A percentile compares a stretch with the other conserved stretches of the same genome.
Evolutionary conservation across 1,140 invertebrate species (phyloP).

Genomic region (Chironomus striatipennis): DNA sequence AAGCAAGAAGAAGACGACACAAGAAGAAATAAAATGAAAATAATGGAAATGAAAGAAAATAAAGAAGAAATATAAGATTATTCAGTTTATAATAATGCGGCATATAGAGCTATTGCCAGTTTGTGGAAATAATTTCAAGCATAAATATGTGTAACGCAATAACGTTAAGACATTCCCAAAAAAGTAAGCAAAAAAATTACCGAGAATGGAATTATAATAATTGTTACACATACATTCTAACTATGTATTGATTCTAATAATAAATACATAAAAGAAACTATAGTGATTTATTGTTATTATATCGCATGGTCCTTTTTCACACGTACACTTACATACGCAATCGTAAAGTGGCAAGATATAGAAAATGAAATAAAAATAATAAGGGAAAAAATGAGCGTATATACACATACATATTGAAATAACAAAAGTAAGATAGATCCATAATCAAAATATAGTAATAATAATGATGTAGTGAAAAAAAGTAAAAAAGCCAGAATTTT

Average conservation of each 20-base stretch:
- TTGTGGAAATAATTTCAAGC: no score
- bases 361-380: not conserved
- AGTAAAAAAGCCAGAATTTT: not conserved
- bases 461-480: no score
- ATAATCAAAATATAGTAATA: no score
- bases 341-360: not conserved
- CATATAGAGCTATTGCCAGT: no score
- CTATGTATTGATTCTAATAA: conserved; percentile 2
- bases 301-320: not conserved
- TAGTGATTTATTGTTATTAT: conserved; percentile 9
- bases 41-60: not conserved
- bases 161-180: no score
- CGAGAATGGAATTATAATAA: not conserved
- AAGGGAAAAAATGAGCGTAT: not conserved
- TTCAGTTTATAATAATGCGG: no score
- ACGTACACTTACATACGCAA: no score
- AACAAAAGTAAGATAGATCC: no score
- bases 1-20: not conserved
- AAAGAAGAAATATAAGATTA: not conserved
- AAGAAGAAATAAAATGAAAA: not conserved
- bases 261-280: not conserved
- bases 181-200: not conserved
- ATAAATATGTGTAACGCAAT: no score
- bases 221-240: no score
- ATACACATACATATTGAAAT: not conserved